Evolutionary conservation across 2,113 vertebrate genomes (phyloP), one percentile per base, ranked within the genome.

Genomic region (Callorhinus ursinus): DNA sequence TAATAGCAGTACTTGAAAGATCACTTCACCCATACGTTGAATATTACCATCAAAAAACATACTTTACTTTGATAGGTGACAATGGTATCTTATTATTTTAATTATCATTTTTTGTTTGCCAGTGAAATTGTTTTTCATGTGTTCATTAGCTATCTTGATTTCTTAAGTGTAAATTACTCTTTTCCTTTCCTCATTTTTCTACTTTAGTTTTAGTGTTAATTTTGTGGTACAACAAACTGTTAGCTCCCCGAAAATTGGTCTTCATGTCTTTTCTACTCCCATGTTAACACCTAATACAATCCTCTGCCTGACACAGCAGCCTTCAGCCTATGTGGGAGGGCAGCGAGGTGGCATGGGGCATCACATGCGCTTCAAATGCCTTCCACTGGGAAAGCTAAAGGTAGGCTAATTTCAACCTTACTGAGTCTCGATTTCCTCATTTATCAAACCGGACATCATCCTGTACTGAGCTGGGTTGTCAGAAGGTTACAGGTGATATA

Each of bases 171-270:
- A 57, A 61, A 36, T 15, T 85, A 16, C 61, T 90, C 31, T 72
- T 93, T 93, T 4, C 36, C 51, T 59, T 93, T 88, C 57, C 31
- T 92, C 33, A 72, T 57, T 65, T 93, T 93, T 67, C 42, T 57
- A 31, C 1, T 61, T 42, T 19, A 31, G 14, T 61, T 69, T 77
- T 39, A 39, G 10, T 49, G 72, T 36, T 69, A 28, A 22, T 18
- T 76, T 77, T 74, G 19, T 94, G 33, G 63, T 8, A 33, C 7
- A 36, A 42, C 57, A 36, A 86, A 51, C 16, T 63, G 0, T 87
- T 49, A 76, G 51, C 14, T 77, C 67, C 49, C 19, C 49, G 3
- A 77, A 61, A 72, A 88, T 3, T 1, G 2, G 15, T 67, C 13
- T 65, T 59, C 18, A 2, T 42, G 59, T 69, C 82, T 59, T 71